These are phyloP conservation scores for Enteromius treurensis DNA, from an alignment of 2,797 vertebrate genomes.

Conservation along the genomic window DNA sequence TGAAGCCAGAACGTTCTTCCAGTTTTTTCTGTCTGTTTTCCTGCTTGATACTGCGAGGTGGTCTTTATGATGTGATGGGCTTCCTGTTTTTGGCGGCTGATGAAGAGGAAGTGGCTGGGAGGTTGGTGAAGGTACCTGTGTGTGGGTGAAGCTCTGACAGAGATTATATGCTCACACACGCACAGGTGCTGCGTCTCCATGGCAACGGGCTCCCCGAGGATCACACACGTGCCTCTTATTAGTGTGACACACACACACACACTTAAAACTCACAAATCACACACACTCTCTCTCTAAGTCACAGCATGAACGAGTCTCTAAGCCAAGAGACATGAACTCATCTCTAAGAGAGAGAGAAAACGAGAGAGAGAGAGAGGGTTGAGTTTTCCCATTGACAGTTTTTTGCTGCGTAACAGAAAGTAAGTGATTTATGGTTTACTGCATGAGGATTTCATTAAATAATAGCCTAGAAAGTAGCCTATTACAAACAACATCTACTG, in stretches of 20 bases:
- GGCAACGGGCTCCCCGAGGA: slow-evolving; percentile 26
- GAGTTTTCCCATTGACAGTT: neutral
- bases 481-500: neutral
- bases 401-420: neutral
- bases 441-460: neutral
- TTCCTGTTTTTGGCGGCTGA: neutral
- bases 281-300: neutral
- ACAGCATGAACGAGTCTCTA: neutral
- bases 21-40: no score
- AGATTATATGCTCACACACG: slow-evolving; percentile 32
- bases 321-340: slow-evolving; percentile 2
- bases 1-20: no score
- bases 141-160: neutral
- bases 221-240: slow-evolving; percentile 35
- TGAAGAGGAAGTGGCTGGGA: neutral
- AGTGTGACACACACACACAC: slow-evolving; percentile 18
- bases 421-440: neutral
- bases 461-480: neutral
- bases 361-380: neutral
- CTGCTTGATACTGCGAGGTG: no score
- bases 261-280: slow-evolving; percentile 33
- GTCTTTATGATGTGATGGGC: no score
- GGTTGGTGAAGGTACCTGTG: neutral
- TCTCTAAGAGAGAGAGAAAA: no score
- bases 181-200: slow-evolving; percentile 33